Conservation (phyloP, 2,113 vertebrate species). For the Gracilinanus agilis region DNA sequence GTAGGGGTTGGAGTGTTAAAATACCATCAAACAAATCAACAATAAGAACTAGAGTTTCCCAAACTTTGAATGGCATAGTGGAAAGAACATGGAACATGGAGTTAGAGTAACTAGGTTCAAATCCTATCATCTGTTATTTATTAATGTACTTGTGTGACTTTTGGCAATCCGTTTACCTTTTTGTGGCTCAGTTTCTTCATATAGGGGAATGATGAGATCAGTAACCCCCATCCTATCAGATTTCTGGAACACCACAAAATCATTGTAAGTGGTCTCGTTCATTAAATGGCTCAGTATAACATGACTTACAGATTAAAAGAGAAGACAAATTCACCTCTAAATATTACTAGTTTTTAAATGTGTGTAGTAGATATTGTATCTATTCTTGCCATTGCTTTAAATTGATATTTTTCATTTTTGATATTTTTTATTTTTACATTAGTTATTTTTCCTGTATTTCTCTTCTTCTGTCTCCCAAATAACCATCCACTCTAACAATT, state of each 20-base stretch:
- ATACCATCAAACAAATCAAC: constrained; percentile 24
- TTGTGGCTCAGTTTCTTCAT: not conserved
- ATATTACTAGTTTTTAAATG: not conserved
- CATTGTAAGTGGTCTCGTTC: not conserved
- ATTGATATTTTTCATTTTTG: not conserved
- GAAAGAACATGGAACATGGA: not conserved
- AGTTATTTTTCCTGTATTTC: not conserved
- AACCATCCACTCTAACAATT: not conserved
- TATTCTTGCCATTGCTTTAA: not conserved
- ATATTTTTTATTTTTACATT: not conserved
- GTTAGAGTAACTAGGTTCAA: not conserved
- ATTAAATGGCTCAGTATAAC: not conserved
- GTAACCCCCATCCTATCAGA: not conserved
- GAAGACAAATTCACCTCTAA: not conserved
- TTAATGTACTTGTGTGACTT: not conserved
- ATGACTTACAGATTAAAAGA: not conserved
- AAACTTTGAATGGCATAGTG: constrained; percentile 18
- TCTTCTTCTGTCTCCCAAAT: not conserved
- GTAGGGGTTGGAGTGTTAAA: constrained; percentile 23
- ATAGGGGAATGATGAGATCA: not conserved
- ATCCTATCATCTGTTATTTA: not conserved
- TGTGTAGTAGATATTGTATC: not conserved
- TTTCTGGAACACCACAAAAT: not conserved
- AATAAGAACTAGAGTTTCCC: constrained; percentile 34
- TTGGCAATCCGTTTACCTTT: not conserved